Base-by-base conservation (phyloP, 2,888 invertebrate genomes). In the Meta bourneti region DNA sequence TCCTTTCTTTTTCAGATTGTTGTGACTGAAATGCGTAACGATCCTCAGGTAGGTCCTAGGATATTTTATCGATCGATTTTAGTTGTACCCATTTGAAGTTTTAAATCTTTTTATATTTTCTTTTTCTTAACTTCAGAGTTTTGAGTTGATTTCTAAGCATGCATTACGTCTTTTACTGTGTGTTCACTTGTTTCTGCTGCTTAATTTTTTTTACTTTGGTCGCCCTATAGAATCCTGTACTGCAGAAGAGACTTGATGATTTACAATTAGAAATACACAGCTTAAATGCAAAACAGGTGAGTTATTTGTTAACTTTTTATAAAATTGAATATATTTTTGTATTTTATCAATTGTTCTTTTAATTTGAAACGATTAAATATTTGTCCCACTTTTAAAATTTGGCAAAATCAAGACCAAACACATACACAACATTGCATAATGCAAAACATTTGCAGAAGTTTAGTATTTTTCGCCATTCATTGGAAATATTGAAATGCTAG, bases 211-310 rank as follows among this genome's bases (percentile, higher is more conserved):
- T 61, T 61, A 16, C 61, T 16, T 61, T 61, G 34, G 34, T 34
- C 4, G 1, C 34, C 34, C 34, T 6, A 79, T 61, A 93, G 93
- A 93, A 93, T 91, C 90, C 92, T 7, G 78, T 92, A 51, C 85
- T 93, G 48, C 90, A 93, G 72, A 93, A 93, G 72, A 87, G 93
- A 80, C 84, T 93, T 19, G 88, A 92, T 85, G 93, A 93, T 72
- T 80, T 93, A 48, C 90, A 93, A 72, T 80, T 20, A 16, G 93
- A 92, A 92, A 93, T 93, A 19, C 83, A 79, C 11, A 92, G 78
- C 69, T 89, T 93, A 75, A 90, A 91, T 89, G 93, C 90, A 81
- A 88, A 90, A 89, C 93, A 93, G 87, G 93, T 93, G 86, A 83
- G 75, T 77, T 11, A 19, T 61, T 52, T 19, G 8, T 75, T 75